Conservation (phyloP, 1,140 invertebrate genomes). For the Callitettix versicolor region DNA sequence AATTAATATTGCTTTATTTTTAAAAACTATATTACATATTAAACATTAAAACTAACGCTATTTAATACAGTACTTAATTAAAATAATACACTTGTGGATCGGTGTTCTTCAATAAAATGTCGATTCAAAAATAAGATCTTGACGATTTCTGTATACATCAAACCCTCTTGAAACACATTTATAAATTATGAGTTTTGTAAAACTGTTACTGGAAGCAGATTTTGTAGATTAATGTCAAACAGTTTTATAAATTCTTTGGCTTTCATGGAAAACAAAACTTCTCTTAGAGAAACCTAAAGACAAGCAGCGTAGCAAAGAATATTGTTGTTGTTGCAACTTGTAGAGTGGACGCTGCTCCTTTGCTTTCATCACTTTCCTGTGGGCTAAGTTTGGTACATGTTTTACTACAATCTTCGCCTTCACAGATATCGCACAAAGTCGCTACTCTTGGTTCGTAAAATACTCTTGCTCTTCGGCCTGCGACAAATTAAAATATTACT, state of each 20-base stretch:
- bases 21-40: too few relatives aligned
- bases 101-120: too few relatives aligned
- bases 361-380: slow-evolving; percentile 7
- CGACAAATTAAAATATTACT: not conserved
- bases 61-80: too few relatives aligned
- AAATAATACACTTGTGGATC: too few relatives aligned
- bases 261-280: not conserved
- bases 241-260: not conserved
- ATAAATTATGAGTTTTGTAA: too few relatives aligned
- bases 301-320: not conserved
- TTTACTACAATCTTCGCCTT: slow-evolving; percentile 50
- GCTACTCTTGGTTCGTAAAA: slow-evolving; percentile 62
- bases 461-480: slow-evolving; percentile 57
- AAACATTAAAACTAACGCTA: too few relatives aligned
- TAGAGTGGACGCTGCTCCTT: not conserved
- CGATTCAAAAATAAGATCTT: too few relatives aligned
- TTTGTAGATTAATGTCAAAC: too few relatives aligned
- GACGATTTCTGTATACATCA: too few relatives aligned
- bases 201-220: too few relatives aligned
- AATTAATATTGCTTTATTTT: too few relatives aligned
- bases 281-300: not conserved
- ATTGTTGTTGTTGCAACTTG: not conserved
- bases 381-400: slow-evolving; percentile 18
- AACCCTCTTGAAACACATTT: too few relatives aligned
- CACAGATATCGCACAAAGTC: slow-evolving; percentile 65